Percentiles rank a stretch among this genome's conserved stretches.
Conservation (phyloP, 2,797 vertebrate species). For the Pantherophis alleghaniensis region DNA sequence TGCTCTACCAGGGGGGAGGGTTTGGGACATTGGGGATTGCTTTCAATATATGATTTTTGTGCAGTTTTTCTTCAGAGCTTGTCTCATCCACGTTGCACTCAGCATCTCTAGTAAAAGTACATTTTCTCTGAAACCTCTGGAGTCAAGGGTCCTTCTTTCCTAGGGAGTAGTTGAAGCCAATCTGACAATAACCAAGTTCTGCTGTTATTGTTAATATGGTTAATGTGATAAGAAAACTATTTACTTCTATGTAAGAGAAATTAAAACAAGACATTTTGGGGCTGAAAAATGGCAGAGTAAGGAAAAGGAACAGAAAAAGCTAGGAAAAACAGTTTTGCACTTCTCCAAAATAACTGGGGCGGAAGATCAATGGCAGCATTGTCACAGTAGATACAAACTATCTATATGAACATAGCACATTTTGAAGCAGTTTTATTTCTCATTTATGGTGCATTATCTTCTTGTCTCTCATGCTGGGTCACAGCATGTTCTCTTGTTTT, state of each 20-base stretch:
- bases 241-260: slow-evolving; percentile 21
- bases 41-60: no score
- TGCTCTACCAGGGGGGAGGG: no score
- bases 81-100: no score
- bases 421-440: slow-evolving; percentile 55
- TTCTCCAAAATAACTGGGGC: slow-evolving; percentile 46
- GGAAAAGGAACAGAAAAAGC: slow-evolving; percentile 38
- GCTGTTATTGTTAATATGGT: no score
- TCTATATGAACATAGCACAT: slow-evolving; percentile 44
- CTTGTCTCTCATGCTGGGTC: slow-evolving; percentile 54
- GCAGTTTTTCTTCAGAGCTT: no score
- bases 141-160: no score
- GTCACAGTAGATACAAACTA: slow-evolving; percentile 26
- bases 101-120: no score
- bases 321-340: slow-evolving; percentile 38
- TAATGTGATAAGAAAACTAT: slow-evolving; percentile 39
- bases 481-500: slow-evolving; percentile 62
- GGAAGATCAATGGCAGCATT: slow-evolving; percentile 37
- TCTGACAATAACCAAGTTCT: no score
- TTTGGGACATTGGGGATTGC: no score
- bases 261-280: slow-evolving; percentile 29
- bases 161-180: no score
- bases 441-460: slow-evolving; percentile 51
- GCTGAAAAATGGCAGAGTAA: slow-evolving; percentile 35
- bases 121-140: no score